Percentiles rank a stretch among this genome's conserved stretches.
These are phyloP conservation scores for Dioctria linearis DNA, from an alignment of 2,888 invertebrate genomes.

Conservation along the genomic window DNA sequence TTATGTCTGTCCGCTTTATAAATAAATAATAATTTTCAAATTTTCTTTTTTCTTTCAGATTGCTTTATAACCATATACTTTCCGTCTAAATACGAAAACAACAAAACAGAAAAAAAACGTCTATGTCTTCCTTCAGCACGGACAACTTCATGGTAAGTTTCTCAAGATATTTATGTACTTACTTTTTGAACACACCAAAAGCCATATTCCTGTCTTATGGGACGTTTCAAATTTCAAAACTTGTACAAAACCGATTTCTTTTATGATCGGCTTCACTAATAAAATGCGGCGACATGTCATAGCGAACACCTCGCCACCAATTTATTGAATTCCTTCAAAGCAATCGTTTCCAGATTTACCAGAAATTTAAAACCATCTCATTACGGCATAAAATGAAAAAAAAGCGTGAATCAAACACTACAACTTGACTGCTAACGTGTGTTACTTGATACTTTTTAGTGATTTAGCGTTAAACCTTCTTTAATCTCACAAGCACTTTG, in stretches of 20 bases:
- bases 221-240: constrained; percentile 7
- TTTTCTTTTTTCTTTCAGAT: constrained; percentile 32
- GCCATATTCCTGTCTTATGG: not conserved
- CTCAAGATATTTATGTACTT: not conserved
- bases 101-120: not conserved
- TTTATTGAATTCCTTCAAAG: constrained; percentile 21
- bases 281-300: constrained; percentile 40
- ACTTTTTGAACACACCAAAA: not conserved
- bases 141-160: constrained; percentile 30
- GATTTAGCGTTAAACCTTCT: constrained; percentile 49
- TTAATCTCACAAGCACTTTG: not conserved
- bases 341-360: constrained; percentile 41
- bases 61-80: not conserved
- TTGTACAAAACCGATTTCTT: not conserved
- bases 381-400: constrained; percentile 34
- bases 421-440: constrained; percentile 16
- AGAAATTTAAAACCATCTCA: constrained; percentile 47
- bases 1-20: not conserved
- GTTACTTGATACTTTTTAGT: constrained; percentile 52
- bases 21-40: constrained; percentile 8
- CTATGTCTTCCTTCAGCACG: constrained; percentile 18
- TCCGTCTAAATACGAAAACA: not conserved
- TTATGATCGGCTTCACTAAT: not conserved
- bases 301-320: constrained; percentile 47
- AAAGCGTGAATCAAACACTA: constrained; percentile 7